Evolutionary conservation across 2,888 invertebrate species (phyloP), one percentile per base, ranked within the genome.

Genomic region (Torymus auratus): DNA sequence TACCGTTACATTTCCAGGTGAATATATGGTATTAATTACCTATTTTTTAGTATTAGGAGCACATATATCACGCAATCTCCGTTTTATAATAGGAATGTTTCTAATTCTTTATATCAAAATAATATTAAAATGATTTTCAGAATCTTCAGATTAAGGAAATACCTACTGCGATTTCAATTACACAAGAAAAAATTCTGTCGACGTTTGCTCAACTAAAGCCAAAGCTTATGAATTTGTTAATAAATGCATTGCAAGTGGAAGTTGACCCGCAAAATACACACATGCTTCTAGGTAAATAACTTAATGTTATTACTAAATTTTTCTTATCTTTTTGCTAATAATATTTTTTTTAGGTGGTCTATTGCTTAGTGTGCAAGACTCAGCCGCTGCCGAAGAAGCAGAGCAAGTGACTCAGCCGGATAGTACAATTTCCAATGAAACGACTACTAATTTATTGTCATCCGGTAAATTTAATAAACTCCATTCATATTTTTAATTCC

Each of bases 1-100:
- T 99, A 87, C 99, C 99, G 0, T 93, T 98, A 79, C 98, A 99
- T 92, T 99, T 98, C 89, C 96, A 94, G 89, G 92, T 93, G 86
- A 84, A n/a, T 58, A 79, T 12, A 65, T 20, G 12, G 7, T 41
- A 41, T 7, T 41, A 2, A 41, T 7, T 10, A 7, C 41, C 41
- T 41, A 7, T 41, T 41, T 41, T 7, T 5, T 5, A 28, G 3
- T 2, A 28, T 28, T 28, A 28, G 41, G 20, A 20, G 20, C 20
- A 20, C 2, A 20, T 20, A 2, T 20, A 20, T 20, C 41, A 41
- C 41, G 3, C 7, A 28, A 28, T 28, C 28, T 28, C 28, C 28
- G 0, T 7, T 41, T 41, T 7, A 41, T 41, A 41, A 41, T 41
- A 7, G 41, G 7, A 41, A 41, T 41, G 7, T 41, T 41, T 41